Percentiles rank a stretch among this genome's conserved stretches.
Conservation (phyloP, 2,888 invertebrate genomes). For the Leuctra nigra region DNA sequence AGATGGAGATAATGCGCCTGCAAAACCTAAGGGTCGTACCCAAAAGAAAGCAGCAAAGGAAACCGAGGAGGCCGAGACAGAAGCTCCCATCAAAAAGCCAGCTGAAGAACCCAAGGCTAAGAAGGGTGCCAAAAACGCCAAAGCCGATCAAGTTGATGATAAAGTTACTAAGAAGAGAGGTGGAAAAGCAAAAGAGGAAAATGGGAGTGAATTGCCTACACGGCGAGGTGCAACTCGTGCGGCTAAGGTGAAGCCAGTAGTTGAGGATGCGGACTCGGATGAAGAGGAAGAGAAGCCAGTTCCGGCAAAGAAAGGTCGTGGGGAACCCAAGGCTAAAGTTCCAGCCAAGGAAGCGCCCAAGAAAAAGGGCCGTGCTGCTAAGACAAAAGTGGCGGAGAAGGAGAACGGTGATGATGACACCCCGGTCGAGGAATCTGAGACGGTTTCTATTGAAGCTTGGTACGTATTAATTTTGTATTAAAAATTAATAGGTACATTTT, state of each 20-base stretch:
- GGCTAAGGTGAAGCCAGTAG: neutral
- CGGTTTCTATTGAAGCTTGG: slow-evolving; percentile 24
- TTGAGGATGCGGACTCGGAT: neutral
- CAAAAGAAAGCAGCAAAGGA: neutral
- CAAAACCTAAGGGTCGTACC: slow-evolving; percentile 5
- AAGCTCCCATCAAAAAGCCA: neutral
- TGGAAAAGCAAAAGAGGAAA: neutral
- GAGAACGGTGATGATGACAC: neutral
- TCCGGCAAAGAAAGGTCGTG: slow-evolving; percentile 1
- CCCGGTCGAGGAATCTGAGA: neutral
- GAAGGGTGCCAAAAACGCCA: neutral
- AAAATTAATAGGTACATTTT: neutral
- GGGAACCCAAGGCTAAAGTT: neutral
- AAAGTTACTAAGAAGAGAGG: slow-evolving; percentile 1
- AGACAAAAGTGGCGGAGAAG: slow-evolving; percentile 15
- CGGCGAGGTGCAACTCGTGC: slow-evolving; percentile 5
- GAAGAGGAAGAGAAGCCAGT: slow-evolving; percentile 12
- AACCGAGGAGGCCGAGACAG: slow-evolving; percentile 1
- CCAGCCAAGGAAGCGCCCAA: neutral
- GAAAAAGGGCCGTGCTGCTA: neutral
- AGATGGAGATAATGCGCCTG: neutral
- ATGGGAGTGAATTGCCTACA: neutral
- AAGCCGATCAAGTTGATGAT: slow-evolving; percentile 3
- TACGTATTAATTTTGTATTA: neutral
- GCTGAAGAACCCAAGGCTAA: neutral